Evolutionary conservation across 2,888 invertebrate species (phyloP).

Genomic region (Sphaerophoria taeniata): DNA sequence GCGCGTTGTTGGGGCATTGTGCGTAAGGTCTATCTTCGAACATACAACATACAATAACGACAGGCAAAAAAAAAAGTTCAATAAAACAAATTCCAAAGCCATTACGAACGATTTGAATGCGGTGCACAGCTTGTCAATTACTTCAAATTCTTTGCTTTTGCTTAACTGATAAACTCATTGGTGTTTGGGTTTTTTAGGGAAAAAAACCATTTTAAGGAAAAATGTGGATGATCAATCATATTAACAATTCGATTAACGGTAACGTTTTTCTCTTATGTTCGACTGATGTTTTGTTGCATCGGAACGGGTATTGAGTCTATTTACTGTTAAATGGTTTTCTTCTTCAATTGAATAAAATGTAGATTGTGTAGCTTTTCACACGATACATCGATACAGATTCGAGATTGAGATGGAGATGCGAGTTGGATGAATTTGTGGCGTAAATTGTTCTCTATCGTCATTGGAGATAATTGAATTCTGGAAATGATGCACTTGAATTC

Average conservation of each 20-base stretch:
- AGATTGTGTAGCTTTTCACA: constrained; percentile 52
- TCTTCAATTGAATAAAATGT: constrained; percentile 38
- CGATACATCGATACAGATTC: constrained; percentile 26
- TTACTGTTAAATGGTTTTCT: constrained; percentile 62
- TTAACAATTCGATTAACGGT: constrained; percentile 65
- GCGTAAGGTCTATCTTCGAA: constrained; percentile 10
- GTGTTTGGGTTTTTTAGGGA: not conserved
- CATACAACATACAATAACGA: too few species aligned
- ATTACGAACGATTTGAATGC: constrained; percentile 8
- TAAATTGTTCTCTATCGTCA: constrained; percentile 50
- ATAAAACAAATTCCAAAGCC: constrained; percentile 43
- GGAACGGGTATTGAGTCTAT: constrained; percentile 6
- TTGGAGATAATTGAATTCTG: constrained; percentile 68
- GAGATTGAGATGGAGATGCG: not conserved
- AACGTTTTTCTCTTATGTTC: constrained; percentile 4
- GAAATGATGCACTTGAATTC: constrained; percentile 62
- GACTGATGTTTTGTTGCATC: constrained; percentile 38
- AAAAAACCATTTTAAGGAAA: not conserved
- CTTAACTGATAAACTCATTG: constrained; percentile 6
- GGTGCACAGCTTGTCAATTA: constrained; percentile 58
- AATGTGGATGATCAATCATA: constrained; percentile 63
- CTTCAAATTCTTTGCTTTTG: constrained; percentile 49
- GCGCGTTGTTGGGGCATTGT: not conserved
- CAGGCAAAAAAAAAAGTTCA: constrained; percentile 38
- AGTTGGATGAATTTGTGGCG: not conserved